These are phyloP conservation scores for Poecilia velifera DNA, from an alignment of 2,797 vertebrate species.

Conservation along the genomic window DNA sequence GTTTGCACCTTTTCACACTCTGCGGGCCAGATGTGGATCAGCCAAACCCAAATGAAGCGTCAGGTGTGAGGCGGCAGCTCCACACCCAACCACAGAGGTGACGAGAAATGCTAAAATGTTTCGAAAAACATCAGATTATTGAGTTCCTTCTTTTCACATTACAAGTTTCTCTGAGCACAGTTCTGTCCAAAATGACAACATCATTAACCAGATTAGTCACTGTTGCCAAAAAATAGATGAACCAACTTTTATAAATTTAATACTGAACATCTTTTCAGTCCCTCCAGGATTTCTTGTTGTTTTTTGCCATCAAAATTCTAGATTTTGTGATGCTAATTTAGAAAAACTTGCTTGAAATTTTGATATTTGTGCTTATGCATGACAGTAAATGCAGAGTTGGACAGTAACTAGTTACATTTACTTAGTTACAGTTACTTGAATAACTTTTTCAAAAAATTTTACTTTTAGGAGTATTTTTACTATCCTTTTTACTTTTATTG, in stretches of 20 bases:
- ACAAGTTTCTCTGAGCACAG: background rate
- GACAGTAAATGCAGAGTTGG: no score
- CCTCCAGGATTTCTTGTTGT: no score
- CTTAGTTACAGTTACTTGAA: no score
- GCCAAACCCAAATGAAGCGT: constrained; percentile 39
- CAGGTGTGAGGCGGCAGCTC: constrained; percentile 46
- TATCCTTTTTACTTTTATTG: no score
- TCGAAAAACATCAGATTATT: background rate
- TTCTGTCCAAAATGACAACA: background rate
- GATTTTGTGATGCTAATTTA: no score
- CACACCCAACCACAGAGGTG: background rate
- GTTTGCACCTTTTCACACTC: constrained; percentile 52
- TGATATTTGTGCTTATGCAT: no score
- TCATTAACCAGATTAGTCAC: background rate
- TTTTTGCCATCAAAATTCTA: no score
- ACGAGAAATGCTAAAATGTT: background rate
- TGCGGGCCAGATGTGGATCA: constrained; percentile 47
- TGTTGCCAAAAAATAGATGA: background rate
- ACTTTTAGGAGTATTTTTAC: no score
- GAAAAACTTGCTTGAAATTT: no score
- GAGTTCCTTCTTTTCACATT: background rate
- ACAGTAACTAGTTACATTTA: no score
- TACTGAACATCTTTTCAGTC: no score
- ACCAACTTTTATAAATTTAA: background rate
- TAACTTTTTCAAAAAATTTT: no score